Evolutionary conservation across 2,888 invertebrate genomes (phyloP).

Genomic region (Eupithecia pulchellata): DNA sequence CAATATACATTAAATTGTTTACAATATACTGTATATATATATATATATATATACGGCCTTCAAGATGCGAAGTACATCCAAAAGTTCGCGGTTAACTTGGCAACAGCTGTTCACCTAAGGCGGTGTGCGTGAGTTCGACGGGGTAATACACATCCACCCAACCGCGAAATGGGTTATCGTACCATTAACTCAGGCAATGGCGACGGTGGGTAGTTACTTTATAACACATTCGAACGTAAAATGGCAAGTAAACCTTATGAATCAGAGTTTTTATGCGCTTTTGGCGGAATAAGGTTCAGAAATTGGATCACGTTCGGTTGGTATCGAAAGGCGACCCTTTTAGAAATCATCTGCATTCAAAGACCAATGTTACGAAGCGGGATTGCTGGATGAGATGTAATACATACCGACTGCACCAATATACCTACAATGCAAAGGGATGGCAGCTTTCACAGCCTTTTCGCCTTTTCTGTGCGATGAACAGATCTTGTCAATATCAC

Average conservation of each 20-base stretch:
- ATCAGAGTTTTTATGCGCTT: conserved; percentile 48
- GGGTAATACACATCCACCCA: conserved; percentile 56
- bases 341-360: not conserved
- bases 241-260: conserved; percentile 49
- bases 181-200: conserved; percentile 55
- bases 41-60: too few relatives aligned
- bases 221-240: conserved; percentile 57
- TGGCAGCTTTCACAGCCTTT: too few relatives aligned
- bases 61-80: not conserved
- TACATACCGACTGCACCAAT: too few relatives aligned
- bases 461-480: too few relatives aligned
- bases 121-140: conserved; percentile 24
- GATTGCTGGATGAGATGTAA: not conserved
- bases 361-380: not conserved
- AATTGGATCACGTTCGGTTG: conserved; percentile 29
- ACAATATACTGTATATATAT: too few relatives aligned
- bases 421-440: too few relatives aligned
- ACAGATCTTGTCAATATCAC: too few relatives aligned
- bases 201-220: conserved; percentile 23
- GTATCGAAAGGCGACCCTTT: not conserved
- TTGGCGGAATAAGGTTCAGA: conserved; percentile 32
- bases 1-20: too few relatives aligned
- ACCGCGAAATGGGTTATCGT: conserved; percentile 70
- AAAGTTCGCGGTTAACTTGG: not conserved
- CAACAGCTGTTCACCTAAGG: not conserved